Evolutionary conservation across 2,113 vertebrate genomes (phyloP), one percentile per base, ranked within the genome.

Genomic region (Alaudala cheleensis): DNA sequence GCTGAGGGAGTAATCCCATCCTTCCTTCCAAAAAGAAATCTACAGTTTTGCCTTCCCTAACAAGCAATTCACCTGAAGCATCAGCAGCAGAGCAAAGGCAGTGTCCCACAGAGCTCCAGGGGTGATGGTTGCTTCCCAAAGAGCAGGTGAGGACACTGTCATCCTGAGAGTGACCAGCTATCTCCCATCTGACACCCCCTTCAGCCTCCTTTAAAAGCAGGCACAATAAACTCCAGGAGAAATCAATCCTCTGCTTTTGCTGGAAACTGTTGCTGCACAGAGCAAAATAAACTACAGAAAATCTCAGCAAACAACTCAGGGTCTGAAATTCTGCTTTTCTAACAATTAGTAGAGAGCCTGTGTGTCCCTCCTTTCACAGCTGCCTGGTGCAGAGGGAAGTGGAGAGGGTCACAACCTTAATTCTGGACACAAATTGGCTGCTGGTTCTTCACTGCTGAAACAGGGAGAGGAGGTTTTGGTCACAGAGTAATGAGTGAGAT

Each of bases 391-490:
- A 26, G 64, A 76, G 64, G 67, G 42, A 91, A 87, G 74, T 11
- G 25, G 90, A 91, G 69, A 86, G 88, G 95, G 95, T 97, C 96
- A 92, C 54, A 87, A 29, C 88, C 94, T 95, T 96, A 82, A 94
- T 96, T 95, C 85, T 86, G 91, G 85, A 70, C 85, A 80, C 91
- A 94, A 94, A 96, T 94, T 83, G 90, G 89, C 85, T 76, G 83
- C 81, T 77, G 65, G 82, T 78, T 93, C 79, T 92, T 87, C 67
- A 39, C 78, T 83, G 57, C 50, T 1, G 21, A 50, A 87, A 57
- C 1, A 50, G 39, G 60, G 47, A 93, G 53, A 67, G 74, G 74
- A 94, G 92, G 85, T 79, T 87, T 70, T 0, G 3, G 84, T 53
- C 88, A 58, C 1, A 5, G 91, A 93, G 90, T 86, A 92, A 95